phyloP scores from a whole-genome alignment of 2,797 vertebrate genomes.

The Thripadectes ignobilis region DNA sequence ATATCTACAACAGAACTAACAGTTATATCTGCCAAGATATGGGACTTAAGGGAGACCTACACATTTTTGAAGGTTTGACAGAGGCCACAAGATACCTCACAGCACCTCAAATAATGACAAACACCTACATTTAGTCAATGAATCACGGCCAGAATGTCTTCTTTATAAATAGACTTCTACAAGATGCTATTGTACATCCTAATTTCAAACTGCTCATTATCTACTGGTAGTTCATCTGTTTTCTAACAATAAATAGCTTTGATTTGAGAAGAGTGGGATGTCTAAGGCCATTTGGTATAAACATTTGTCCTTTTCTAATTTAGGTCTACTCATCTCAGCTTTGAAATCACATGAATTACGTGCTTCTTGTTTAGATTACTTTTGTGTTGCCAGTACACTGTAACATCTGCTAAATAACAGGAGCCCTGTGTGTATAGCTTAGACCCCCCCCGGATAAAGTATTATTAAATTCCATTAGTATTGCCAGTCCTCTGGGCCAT shows the following conservation, averaged over 20 bases:
- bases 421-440: neutral
- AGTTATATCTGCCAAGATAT: neutral
- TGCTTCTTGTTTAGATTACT: neutral
- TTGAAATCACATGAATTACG: constrained; percentile 1
- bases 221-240: neutral
- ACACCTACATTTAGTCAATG: constrained; percentile 25
- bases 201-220: neutral
- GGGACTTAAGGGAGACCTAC: neutral
- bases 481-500: neutral
- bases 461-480: constrained; percentile 16
- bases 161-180: constrained; percentile 28
- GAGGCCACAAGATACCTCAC: neutral
- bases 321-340: neutral
- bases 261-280: neutral
- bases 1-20: neutral
- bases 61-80: neutral
- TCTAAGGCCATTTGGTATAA: neutral
- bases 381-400: neutral
- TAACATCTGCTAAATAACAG: constrained; percentile 5
- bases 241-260: constrained; percentile 24
- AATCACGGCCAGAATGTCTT: constrained; percentile 4
- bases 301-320: constrained; percentile 7
- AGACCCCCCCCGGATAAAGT: neutral
- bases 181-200: neutral
- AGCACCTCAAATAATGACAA: neutral